Evolutionary conservation across 2,888 invertebrate genomes (phyloP), one percentile per base, ranked within the genome.

Genomic region (Idaea biselata): DNA sequence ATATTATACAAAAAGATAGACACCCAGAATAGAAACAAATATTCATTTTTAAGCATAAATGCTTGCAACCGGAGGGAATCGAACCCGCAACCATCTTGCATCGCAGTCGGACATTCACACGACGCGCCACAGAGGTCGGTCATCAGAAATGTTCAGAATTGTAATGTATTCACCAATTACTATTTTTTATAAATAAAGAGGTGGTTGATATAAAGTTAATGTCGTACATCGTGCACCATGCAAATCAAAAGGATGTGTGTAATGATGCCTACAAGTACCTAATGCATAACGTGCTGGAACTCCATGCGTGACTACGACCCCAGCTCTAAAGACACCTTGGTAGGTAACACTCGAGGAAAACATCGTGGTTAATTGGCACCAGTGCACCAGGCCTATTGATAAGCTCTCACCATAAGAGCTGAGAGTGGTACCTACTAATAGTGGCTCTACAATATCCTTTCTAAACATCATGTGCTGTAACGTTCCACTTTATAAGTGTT

Each of bases 211-310:
- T 44, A 44, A 11, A 44, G 11, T 44, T 32, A 16, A 58, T 17
- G 31, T 8, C 16, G 58, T 17, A 55, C 16, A 60, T 18, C 60
- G 60, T 60, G 60, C 60, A 60, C 33, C 60, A 60, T 60, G 60
- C 60, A 60, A 57, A 7, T 56, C 44, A 60, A 7, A 55, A 16
- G 32, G 18, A 58, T 63, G 63, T 60, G 55, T 44, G 44, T 44
- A 44, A 44, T 44, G 44, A 44, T 44, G 44, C 44, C 11, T 44
- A 44, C 44, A 11, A 44, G 44, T 44, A 44, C 44, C 44, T 44
- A 44, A 44, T 44, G 11, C 44, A 44, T 44, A 44, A 44, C 11
- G 44, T 44, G 31, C 55, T 60, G 32, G 31, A 25, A 55, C 60
- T 17, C 55, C 60, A 32, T 17, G 53, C 53, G 14, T 53, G 14